These are phyloP conservation scores for Sula dactylatra DNA, from an alignment of 2,113 vertebrate species.

Conservation along the genomic window DNA sequence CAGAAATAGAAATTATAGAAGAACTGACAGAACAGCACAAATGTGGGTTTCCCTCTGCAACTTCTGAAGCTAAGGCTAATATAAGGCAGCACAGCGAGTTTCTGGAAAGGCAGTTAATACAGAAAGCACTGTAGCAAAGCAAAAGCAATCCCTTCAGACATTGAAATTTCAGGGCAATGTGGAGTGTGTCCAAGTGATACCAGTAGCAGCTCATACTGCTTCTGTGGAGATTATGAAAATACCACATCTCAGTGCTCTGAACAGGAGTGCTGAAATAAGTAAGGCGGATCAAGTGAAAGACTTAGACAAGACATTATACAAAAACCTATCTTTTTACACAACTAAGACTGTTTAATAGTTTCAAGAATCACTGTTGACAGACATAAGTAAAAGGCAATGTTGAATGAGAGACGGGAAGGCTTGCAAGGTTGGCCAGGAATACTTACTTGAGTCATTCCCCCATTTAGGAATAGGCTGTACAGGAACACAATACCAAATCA, in stretches of 20 bases:
- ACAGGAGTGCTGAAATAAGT: not conserved
- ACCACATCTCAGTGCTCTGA: not conserved
- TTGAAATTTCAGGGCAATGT: not conserved
- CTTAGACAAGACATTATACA: not conserved
- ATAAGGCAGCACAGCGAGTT: not conserved
- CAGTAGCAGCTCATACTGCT: not conserved
- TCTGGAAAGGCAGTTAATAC: not conserved
- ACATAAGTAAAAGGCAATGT: not conserved
- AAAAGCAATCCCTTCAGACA: not conserved
- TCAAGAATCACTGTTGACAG: not conserved
- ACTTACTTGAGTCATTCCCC: not conserved
- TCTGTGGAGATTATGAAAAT: not conserved
- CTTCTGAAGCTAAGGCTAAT: not conserved
- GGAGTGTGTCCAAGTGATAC: not conserved
- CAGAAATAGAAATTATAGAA: not conserved
- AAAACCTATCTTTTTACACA: not conserved
- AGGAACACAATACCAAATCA: not conserved
- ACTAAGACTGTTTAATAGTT: not conserved
- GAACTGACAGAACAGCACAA: not conserved
- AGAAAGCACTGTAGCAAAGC: not conserved
- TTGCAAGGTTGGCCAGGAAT: not conserved
- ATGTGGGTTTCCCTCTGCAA: not conserved
- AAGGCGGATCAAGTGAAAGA: not conserved
- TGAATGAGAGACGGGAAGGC: not conserved
- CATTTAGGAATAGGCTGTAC: not conserved